Evolutionary conservation across 2,113 vertebrate species (phyloP).

Genomic region (Cinclus cinclus): DNA sequence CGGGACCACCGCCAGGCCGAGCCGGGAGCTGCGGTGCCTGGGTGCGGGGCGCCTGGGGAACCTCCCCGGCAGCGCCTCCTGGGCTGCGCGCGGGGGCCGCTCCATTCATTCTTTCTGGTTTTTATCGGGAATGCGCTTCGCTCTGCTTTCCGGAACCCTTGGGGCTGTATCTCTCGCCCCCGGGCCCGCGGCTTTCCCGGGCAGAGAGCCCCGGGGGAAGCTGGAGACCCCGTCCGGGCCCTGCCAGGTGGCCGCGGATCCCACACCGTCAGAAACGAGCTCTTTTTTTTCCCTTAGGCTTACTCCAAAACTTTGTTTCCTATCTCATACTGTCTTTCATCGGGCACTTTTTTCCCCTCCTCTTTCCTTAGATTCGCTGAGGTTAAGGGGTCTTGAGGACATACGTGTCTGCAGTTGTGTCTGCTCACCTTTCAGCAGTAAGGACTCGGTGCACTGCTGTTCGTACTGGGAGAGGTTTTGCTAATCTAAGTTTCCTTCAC

Average conservation of each 20-base stretch:
- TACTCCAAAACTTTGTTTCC: neutral
- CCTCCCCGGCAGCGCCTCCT: neutral
- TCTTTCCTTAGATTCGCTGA: neutral
- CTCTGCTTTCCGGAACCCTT: neutral
- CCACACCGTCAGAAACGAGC: too few species aligned
- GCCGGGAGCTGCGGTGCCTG: neutral
- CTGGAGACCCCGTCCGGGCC: neutral
- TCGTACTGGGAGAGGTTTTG: neutral
- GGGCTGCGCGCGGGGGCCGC: neutral
- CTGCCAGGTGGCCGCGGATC: neutral
- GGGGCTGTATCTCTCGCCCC: neutral
- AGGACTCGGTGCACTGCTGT: rapidly evolving
- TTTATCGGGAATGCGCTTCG: rapidly evolving
- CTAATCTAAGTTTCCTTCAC: rapidly evolving
- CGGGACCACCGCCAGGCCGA: too few species aligned
- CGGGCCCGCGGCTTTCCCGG: neutral
- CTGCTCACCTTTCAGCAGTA: neutral
- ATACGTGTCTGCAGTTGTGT: neutral
- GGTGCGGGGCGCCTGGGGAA: neutral
- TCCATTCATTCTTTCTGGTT: neutral
- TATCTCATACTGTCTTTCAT: rapidly evolving
- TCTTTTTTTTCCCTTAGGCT: neutral
- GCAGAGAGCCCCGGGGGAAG: neutral
- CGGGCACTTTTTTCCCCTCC: rapidly evolving
- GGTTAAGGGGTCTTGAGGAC: neutral